These are phyloP conservation scores for Lampris incognitus DNA, from an alignment of 2,113 vertebrate genomes.

Conservation along the genomic window DNA sequence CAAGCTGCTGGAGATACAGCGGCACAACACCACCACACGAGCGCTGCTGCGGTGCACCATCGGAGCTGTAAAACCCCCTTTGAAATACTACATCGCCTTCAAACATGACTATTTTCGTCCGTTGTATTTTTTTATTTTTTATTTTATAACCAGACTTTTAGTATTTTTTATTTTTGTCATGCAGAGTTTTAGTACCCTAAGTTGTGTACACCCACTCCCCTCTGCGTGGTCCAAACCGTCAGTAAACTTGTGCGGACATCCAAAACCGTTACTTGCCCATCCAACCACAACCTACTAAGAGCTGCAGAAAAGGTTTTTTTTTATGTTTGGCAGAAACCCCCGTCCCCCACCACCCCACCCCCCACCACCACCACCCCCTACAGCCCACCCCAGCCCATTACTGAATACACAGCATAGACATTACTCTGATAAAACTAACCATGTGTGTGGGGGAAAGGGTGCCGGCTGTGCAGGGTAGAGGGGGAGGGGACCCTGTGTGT, in stretches of 20 bases:
- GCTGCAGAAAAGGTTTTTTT: conserved; percentile 31
- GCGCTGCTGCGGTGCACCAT: too few relatives aligned
- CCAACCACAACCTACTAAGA: conserved; percentile 43
- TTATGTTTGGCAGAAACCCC: conserved; percentile 38
- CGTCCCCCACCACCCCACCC: not conserved
- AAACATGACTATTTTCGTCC: conserved; percentile 18
- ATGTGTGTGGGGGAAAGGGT: conserved; percentile 75
- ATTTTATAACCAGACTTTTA: too few relatives aligned
- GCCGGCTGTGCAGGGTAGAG: conserved; percentile 33
- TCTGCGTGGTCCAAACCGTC: conserved; percentile 32
- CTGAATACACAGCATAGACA: conserved; percentile 54
- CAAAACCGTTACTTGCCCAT: conserved; percentile 46
- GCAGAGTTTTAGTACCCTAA: too few relatives aligned
- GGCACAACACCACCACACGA: not conserved
- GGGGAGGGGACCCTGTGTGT: conserved; percentile 34
- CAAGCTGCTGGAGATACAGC: not conserved
- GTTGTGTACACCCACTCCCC: conserved; percentile 18
- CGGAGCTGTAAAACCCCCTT: not conserved
- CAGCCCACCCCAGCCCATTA: conserved; percentile 53
- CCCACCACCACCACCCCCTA: too few relatives aligned
- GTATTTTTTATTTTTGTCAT: too few relatives aligned
- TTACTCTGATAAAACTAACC: conserved; percentile 76
- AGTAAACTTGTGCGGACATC: conserved; percentile 55
- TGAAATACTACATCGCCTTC: conserved; percentile 35
- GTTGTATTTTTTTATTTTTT: conserved; percentile 24